phyloP scores from a whole-genome alignment of 2,888 invertebrate genomes.

The Cactoblastis cactorum region DNA sequence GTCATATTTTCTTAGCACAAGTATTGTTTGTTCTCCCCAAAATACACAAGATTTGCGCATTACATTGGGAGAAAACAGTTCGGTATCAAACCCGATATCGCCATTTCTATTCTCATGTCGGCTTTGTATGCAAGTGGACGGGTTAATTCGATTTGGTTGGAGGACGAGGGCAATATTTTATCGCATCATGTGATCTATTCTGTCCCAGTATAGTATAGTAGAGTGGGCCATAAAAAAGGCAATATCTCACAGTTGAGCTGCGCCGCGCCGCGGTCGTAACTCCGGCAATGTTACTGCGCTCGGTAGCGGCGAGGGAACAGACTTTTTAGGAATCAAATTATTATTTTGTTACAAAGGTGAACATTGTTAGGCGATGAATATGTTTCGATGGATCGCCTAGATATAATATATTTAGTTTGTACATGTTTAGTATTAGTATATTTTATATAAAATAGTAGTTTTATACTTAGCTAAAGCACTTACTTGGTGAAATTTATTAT shows the following conservation, averaged over 20 bases:
- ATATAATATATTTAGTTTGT: too few species aligned
- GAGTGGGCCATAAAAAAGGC: slow-evolving; percentile 78
- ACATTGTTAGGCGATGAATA: slow-evolving; percentile 20
- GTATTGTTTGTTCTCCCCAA: slow-evolving; percentile 35
- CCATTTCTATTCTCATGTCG: slow-evolving; percentile 70
- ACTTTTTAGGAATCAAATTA: slow-evolving; percentile 59
- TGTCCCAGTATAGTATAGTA: slow-evolving; percentile 75
- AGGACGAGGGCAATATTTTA: slow-evolving; percentile 76
- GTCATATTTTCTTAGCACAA: slow-evolving; percentile 29
- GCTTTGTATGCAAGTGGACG: slow-evolving; percentile 78
- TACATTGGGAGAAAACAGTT: slow-evolving; percentile 59
- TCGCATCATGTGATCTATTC: slow-evolving; percentile 78
- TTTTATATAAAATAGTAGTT: too few species aligned
- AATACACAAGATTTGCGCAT: slow-evolving; percentile 35
- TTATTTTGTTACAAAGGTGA: slow-evolving; percentile 36
- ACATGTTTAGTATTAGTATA: too few species aligned
- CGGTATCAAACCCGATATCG: slow-evolving; percentile 65
- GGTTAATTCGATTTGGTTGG: slow-evolving; percentile 76
- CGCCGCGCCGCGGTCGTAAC: slow-evolving; percentile 73
- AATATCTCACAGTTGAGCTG: slow-evolving; percentile 78
- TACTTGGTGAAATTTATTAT: too few species aligned
- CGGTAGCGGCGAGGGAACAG: slow-evolving; percentile 51
- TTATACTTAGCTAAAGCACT: too few species aligned
- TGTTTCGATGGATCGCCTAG: slow-evolving; percentile 18
- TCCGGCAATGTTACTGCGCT: slow-evolving; percentile 74